Evolutionary conservation across 2,888 invertebrate species (phyloP).

Genomic region (Tiliacea citrago): DNA sequence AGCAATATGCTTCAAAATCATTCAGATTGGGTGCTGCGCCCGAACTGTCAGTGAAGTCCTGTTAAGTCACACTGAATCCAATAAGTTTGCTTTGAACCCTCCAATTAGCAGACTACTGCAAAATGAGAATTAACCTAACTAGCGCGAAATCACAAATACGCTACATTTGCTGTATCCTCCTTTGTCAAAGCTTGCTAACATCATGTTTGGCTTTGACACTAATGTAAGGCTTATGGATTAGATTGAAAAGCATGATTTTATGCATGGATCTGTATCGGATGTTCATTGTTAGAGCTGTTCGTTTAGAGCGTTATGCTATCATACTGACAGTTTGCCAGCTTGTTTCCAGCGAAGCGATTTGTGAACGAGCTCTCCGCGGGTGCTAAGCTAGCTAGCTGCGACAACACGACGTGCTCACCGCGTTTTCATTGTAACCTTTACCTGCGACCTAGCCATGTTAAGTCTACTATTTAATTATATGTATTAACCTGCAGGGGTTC

Average conservation of each 20-base stretch:
- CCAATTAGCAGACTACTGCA: not conserved
- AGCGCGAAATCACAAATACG: not conserved
- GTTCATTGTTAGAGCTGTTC: not conserved
- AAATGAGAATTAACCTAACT: not conserved
- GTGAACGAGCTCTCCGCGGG: not conserved
- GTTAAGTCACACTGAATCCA: not conserved
- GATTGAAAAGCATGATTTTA: slow-evolving; percentile 39
- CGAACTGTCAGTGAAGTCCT: not conserved
- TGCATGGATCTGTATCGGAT: slow-evolving; percentile 31
- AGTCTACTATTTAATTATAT: too few species aligned
- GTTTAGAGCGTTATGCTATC: not conserved
- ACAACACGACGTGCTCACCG: not conserved
- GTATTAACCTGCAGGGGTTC: too few species aligned
- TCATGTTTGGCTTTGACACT: not conserved
- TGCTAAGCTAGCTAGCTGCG: not conserved
- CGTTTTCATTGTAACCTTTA: not conserved
- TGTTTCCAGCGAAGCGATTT: not conserved
- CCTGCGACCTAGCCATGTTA: too few species aligned
- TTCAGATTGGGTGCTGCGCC: not conserved
- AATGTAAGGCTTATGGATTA: slow-evolving; percentile 1
- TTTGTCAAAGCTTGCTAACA: not conserved
- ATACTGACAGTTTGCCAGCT: not conserved
- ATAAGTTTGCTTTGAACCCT: not conserved
- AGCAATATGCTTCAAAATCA: too few species aligned
- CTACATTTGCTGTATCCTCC: not conserved